Evolutionary conservation across 2,888 invertebrate genomes (phyloP).

Genomic region (Noctua comes): DNA sequence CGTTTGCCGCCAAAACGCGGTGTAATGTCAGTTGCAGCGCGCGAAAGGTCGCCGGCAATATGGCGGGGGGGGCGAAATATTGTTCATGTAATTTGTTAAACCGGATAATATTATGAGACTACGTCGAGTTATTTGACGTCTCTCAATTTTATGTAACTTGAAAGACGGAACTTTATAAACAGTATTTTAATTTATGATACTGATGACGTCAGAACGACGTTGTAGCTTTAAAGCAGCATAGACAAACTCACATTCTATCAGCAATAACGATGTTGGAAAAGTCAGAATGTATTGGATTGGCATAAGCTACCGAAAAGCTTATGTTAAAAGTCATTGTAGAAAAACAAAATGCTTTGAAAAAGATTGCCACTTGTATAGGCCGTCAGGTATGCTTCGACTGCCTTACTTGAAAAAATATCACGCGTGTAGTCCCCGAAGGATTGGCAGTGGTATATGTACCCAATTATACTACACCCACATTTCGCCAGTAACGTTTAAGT

Average conservation of each 20-base stretch:
- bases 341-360: background rate
- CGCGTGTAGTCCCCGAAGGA: too few species aligned
- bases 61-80: slow-evolving; percentile 77
- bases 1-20: slow-evolving; percentile 80
- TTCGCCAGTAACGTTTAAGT: too few species aligned
- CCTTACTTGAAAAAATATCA: background rate
- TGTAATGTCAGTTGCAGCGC: slow-evolving; percentile 82
- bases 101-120: slow-evolving; percentile 62
- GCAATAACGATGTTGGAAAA: background rate
- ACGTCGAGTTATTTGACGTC: slow-evolving; percentile 51
- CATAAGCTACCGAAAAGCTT: background rate
- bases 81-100: slow-evolving; percentile 62
- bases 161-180: background rate
- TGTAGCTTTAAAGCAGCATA: background rate
- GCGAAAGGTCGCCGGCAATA: slow-evolving; percentile 75
- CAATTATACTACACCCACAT: too few species aligned
- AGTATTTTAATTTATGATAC: background rate
- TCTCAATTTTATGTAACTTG: slow-evolving; percentile 26
- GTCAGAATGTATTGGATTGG: background rate
- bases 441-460: too few species aligned
- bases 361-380: background rate
- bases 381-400: background rate
- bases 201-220: background rate
- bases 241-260: background rate
- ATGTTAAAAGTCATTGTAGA: background rate